Percentiles rank a stretch among this genome's conserved stretches.
Conservation (phyloP, 2,888 invertebrate genomes). For the Hypselothyrea guttata region DNA sequence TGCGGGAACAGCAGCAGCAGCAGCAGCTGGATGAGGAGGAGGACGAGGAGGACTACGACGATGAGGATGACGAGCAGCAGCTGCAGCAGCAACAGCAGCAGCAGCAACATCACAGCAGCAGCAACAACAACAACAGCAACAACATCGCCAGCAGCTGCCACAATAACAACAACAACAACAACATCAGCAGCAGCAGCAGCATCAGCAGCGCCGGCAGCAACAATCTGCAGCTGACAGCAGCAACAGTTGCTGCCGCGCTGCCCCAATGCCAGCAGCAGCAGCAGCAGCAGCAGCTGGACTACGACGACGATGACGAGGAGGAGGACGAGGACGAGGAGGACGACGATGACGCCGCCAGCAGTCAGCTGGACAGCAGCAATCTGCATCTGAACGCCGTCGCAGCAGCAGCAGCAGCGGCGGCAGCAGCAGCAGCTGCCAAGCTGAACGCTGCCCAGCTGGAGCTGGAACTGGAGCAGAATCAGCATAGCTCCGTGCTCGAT, state of each 20-base stretch:
- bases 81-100: constrained; percentile 41
- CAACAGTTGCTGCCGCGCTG: constrained; percentile 40
- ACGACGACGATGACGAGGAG: constrained; percentile 55
- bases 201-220: constrained; percentile 17
- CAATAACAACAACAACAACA: constrained; percentile 41
- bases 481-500: constrained; percentile 48
- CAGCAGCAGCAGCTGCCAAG: constrained; percentile 56
- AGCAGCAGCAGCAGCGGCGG: constrained; percentile 63
- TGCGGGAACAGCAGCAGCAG: constrained; percentile 29
- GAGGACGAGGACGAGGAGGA: constrained; percentile 58
- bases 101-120: constrained; percentile 35
- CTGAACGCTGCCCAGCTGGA: constrained; percentile 46
- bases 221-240: constrained; percentile 4
- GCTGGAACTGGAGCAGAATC: constrained; percentile 55
- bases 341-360: constrained; percentile 44
- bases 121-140: constrained; percentile 36
- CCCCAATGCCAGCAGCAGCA: constrained; percentile 40
- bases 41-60: constrained; percentile 48
- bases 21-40: constrained; percentile 44
- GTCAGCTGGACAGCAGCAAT: constrained; percentile 48
- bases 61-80: constrained; percentile 31
- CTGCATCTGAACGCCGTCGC: constrained; percentile 60
- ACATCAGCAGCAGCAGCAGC: constrained; percentile 32
- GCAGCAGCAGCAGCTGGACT: constrained; percentile 43
- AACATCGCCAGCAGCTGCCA: constrained; percentile 32